Percentiles rank a stretch among this genome's conserved stretches.
phyloP scores from a whole-genome alignment of 2,888 invertebrate genomes.

The Lepeophtheirus nordmannii region DNA sequence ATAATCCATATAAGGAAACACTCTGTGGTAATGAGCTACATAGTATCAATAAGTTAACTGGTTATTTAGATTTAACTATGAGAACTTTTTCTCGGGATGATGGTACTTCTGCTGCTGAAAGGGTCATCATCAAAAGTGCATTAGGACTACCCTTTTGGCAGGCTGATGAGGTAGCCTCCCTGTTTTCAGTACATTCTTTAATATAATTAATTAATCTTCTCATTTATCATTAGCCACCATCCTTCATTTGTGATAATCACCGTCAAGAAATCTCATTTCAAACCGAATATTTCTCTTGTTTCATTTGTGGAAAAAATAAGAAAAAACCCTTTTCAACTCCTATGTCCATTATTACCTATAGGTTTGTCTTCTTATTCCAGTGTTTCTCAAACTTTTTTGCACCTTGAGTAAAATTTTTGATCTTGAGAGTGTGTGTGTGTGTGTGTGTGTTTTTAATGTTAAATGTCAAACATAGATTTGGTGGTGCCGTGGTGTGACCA shows the following conservation, averaged over 20 bases:
- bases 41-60: conserved; percentile 13
- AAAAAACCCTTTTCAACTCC: not conserved
- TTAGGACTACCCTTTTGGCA: conserved; percentile 16
- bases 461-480: no score
- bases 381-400: no score
- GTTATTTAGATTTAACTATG: conserved; percentile 12
- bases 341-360: not conserved
- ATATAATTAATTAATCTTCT: not conserved
- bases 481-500: no score
- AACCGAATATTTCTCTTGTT: not conserved
- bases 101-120: conserved; percentile 14
- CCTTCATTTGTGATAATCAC: conserved; percentile 3
- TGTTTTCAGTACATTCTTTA: not conserved
- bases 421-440: no score
- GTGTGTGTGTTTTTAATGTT: no score
- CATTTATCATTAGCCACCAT: not conserved
- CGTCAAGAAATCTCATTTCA: conserved; percentile 6
- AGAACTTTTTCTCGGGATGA: conserved; percentile 1
- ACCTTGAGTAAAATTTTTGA: no score
- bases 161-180: conserved; percentile 19
- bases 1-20: not conserved
- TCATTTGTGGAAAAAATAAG: not conserved
- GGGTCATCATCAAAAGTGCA: conserved; percentile 9
- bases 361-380: not conserved
- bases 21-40: conserved; percentile 4